Base-by-base conservation (phyloP, 2,113 vertebrate genomes). In the Alethe castanea region DNA sequence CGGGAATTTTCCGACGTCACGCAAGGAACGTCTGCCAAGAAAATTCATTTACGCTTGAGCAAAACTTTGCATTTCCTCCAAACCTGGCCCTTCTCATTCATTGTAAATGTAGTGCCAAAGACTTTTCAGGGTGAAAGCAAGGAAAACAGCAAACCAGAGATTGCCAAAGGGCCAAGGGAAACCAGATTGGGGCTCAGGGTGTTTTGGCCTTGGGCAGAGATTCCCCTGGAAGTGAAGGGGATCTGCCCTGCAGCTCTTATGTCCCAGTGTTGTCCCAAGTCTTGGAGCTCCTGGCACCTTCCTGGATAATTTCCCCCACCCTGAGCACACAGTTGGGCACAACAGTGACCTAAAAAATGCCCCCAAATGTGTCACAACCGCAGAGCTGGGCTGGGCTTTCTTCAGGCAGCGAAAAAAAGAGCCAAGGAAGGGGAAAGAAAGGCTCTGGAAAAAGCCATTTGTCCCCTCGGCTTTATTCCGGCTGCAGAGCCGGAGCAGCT, bases 401-500 rank as follows among this genome's bases (percentile, higher is more conserved):
- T 92, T 47, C 60, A 86, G 78, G 76, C 85, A 9, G 13, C 2
- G 5, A 88, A 85, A 88, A 93, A 90, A 95, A 88, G 52, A 80
- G 57, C 22, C 8, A 56, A 67, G 52, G 91, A 81, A 81, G 19
- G 59, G 65, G 67, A 62, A 94, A 84, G 88, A 91, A 94, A 94
- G 28, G 24, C 76, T 69, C 44, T 3, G 72, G 44, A 70, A 73
- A 66, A 88, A 60, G 84, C 95, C 69, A 36, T 90, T 91, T 96
- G 88, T 96, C 93, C 94, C 95, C 71, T 45, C 45, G 66, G 92
- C 96, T 95, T 95, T 88, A 84, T 92, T 96, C 96, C 38, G 91
- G 93, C 96, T 94, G 97, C 95, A 67, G 86, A 96, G 94, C 94
- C 33, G 1, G 64, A 97, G 97, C 74, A 90, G 96, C 98, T 97